Conservation (phyloP, 1,140 invertebrate species). For the Cotesia chilonis region DNA sequence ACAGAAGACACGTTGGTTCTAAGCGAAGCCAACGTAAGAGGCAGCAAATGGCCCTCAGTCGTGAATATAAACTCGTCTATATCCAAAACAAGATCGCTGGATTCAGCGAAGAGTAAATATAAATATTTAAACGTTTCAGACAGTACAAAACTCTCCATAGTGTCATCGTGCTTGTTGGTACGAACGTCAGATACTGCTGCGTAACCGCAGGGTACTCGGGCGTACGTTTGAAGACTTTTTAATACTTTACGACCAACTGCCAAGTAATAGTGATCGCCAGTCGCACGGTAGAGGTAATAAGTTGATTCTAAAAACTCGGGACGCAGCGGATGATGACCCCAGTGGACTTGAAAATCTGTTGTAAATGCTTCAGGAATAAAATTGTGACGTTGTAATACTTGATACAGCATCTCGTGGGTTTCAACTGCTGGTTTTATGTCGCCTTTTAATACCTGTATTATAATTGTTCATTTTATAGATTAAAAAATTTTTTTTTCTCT, state of each 20-base stretch:
- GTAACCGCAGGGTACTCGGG: constrained; percentile 94
- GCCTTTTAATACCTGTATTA: constrained; percentile 80
- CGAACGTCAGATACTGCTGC: constrained; percentile 96
- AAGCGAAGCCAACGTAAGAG: constrained; percentile 77
- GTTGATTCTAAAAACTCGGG: constrained; percentile 99
- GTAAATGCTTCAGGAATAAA: constrained; percentile 98
- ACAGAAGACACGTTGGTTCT: constrained; percentile 63
- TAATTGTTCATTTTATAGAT: neutral
- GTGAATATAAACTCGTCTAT: constrained; percentile 97
- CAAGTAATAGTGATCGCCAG: constrained; percentile 94
- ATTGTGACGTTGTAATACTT: constrained; percentile 95
- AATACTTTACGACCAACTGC: constrained; percentile 91
- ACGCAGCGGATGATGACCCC: constrained; percentile 95
- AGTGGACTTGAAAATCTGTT: constrained; percentile 94
- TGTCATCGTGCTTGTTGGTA: constrained; percentile 86
- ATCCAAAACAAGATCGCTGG: constrained; percentile 86
- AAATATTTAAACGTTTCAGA: constrained; percentile 99
- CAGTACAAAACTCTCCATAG: constrained; percentile 98
- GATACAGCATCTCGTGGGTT: constrained; percentile 96
- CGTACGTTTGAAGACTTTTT: constrained; percentile 89
- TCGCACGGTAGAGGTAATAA: constrained; percentile 95
- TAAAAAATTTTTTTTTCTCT: neutral
- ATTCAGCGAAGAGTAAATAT: constrained; percentile 92
- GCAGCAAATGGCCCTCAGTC: constrained; percentile 95
- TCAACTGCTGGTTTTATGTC: constrained; percentile 96